Base-by-base conservation (phyloP, 2,797 vertebrate species). In the Hyperoplus immaculatus region DNA sequence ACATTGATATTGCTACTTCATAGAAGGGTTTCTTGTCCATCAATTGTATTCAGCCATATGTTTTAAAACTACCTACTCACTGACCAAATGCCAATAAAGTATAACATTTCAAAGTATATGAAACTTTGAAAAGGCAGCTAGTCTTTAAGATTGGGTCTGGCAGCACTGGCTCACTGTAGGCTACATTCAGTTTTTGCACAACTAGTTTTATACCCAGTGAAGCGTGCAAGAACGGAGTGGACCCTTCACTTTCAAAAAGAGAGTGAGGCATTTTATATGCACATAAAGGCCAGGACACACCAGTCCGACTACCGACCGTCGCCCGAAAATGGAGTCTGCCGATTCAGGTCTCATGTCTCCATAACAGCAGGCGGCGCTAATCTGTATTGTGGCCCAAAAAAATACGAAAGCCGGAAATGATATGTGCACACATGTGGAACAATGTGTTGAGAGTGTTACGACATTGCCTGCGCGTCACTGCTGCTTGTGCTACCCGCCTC, bases 241-340 rank as follows among this genome's bases (percentile, higher is more conserved):
- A 68, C 65, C 59, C 59, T 72, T 80, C 18, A 38, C 55, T 70
- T 73, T 67, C 14, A 62, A 66, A 47, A 42, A 72, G 58, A 18
- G 77, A 77, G 47, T 51, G 58, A 42, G 67, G 38, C 56, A 62
- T 85, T 85, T 81, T 86, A 64, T 58, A 68, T 57, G 10, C 21
- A 63, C 71, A 60, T 51, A 49, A 81, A 68, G 56, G 3, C 29
- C 29, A 29, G 29, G 29, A 29, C 29, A 29, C 29, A 29, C 29
- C 3, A 29, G 29, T 29, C 29, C 29, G 29, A 29, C 29, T 29
- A 29, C 29, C 29, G 29, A 29, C 29, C 29, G 29, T 29, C 29
- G 29, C 29, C 29, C 29, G 29, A 29, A 29, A 29, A 29, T 29
- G 29, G 2, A 29, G 29, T 29, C 29, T 29, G 29, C 29, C 29